phyloP scores from a whole-genome alignment of 2,797 vertebrate species.

The Acrossocheilus fasciatus region DNA sequence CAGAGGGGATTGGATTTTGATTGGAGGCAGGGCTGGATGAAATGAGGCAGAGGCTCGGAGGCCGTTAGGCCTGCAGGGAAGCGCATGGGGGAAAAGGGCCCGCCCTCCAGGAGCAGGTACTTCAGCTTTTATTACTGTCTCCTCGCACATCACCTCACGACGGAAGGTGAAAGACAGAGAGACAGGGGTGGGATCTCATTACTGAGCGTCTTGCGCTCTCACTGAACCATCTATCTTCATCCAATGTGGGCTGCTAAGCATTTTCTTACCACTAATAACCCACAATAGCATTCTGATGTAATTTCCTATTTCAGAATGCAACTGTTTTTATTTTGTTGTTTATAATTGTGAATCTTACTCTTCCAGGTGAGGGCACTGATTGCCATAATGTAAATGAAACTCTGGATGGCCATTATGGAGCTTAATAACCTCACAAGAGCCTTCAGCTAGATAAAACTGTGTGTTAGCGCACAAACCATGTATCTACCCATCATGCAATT shows the following conservation, averaged over 20 bases:
- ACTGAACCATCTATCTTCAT: conserved; percentile 28
- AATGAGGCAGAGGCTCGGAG: conserved; percentile 45
- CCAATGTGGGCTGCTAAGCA: conserved; percentile 21
- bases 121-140: conserved; percentile 55
- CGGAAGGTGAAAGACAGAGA: conserved; percentile 45
- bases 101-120: conserved; percentile 31
- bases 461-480: background rate
- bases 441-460: conserved; percentile 14
- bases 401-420: background rate
- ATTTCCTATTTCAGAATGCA: conserved; percentile 37
- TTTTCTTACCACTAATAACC: conserved; percentile 9
- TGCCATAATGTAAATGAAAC: background rate
- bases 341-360: conserved; percentile 43
- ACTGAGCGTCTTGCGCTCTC: background rate
- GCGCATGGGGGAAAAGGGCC: conserved; percentile 13
- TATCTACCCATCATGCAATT: conserved; percentile 20
- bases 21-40: conserved; percentile 38
- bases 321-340: background rate
- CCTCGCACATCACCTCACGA: conserved; percentile 26
- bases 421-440: conserved; percentile 19
- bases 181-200: conserved; percentile 47
- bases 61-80: conserved; percentile 34
- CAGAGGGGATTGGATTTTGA: conserved; percentile 61
- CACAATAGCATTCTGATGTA: conserved; percentile 38
- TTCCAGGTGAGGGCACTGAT: conserved; percentile 66